Evolutionary conservation across 2,888 invertebrate genomes (phyloP).

Genomic region (Caradrina clavipalpis): DNA sequence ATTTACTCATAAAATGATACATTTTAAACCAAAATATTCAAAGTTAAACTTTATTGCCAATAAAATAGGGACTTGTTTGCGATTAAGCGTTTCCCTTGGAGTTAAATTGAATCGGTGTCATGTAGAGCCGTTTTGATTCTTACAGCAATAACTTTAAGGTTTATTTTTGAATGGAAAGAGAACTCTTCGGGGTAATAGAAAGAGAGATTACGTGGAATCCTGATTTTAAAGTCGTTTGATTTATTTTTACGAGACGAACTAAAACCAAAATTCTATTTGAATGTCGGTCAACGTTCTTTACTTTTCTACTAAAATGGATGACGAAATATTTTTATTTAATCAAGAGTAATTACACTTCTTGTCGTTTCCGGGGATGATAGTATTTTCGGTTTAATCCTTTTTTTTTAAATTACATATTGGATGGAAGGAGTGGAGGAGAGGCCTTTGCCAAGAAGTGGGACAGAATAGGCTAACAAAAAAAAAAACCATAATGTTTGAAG

Average conservation of each 20-base stretch:
- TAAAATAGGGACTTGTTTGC: conserved; percentile 73
- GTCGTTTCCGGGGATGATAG: conserved; percentile 3
- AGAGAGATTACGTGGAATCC: conserved; percentile 77
- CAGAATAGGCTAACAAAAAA: no score
- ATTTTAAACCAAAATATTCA: conserved; percentile 57
- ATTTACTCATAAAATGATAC: conserved; percentile 53
- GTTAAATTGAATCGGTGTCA: conserved; percentile 64
- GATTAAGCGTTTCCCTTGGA: conserved; percentile 63
- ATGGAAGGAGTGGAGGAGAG: no score
- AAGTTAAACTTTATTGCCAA: conserved; percentile 71
- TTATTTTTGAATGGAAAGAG: conserved; percentile 66
- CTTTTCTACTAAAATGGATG: conserved; percentile 26
- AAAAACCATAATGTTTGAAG: no score
- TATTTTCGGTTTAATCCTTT: not conserved
- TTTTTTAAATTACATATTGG: no score
- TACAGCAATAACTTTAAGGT: conserved; percentile 68
- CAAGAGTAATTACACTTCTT: conserved; percentile 19
- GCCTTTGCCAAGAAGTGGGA: not conserved
- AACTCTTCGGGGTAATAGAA: conserved; percentile 70
- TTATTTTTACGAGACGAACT: conserved; percentile 83
- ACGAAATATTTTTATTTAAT: conserved; percentile 49
- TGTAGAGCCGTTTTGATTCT: conserved; percentile 67
- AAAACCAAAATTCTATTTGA: conserved; percentile 66
- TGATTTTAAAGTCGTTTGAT: conserved; percentile 82
- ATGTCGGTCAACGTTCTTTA: conserved; percentile 43